Base-by-base conservation (phyloP, 2,888 invertebrate genomes). In the Malthinus seriepunctatus region DNA sequence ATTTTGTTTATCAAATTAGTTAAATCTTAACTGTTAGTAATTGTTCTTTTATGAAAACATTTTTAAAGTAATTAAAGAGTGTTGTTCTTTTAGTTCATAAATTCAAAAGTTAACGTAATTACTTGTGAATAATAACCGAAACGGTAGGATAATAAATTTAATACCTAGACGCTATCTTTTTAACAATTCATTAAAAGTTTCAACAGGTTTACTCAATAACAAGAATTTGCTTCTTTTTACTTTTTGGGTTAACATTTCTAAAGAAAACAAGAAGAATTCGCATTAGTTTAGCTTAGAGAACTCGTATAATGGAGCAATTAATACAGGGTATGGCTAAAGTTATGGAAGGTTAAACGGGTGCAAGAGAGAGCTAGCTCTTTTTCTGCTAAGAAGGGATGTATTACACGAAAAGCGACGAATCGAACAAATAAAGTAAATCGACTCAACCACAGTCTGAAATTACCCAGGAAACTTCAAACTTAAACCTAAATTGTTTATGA, bases 121-220 rank as follows among this genome's bases (percentile, higher is more conserved):
- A 53, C 46, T 44, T 46, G 52, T 11, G 35, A 53, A 46, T 46
- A 53, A 45, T 51, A 44, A 32, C 32, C 23, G 33, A 46, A 45
- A 32, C 34, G 35, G 23, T 44, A 31, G 32, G 46, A 34, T 53
- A 46, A 53, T 53, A 53, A 53, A 53, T 53, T 37, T 32, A 34
- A 23, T 45, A 45, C 35, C 33, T 12, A 8, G 45, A 46, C 32
- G 46, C 35, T 35, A 32, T 46, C 35, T 46, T 34, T 46, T 46
- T 23, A 37, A 31, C 46, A 46, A 53, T 53, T 44, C 52, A 53
- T 53, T 53, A 53, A 38, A 53, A 46, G 44, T 53, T 53, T 53
- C 52, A 53, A 53, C 52, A 53, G 52, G 52, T 53, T 53, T 42
- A 44, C 37, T 51, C 32, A 42, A 49, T 37, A 49, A 37, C 35